Evolutionary conservation across 1,140 invertebrate species (phyloP).

Genomic region (Neocloeon triangulifer): DNA sequence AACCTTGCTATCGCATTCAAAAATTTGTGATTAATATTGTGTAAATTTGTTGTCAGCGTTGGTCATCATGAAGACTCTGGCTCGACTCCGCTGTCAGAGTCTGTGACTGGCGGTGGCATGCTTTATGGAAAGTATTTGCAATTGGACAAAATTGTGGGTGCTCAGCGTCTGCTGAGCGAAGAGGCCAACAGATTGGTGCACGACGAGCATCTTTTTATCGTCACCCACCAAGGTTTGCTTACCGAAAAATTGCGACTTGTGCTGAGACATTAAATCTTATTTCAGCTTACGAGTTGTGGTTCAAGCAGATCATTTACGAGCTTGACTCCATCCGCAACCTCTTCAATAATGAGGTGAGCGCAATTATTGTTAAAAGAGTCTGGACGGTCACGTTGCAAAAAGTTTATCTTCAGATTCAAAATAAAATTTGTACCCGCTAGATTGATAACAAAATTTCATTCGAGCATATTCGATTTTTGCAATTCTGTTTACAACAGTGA

Average conservation of each 20-base stretch:
- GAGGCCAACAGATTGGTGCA: constrained; percentile 52
- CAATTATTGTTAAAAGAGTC: too few species aligned
- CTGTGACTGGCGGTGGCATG: constrained; percentile 40
- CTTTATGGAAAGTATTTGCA: constrained; percentile 70
- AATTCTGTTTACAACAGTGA: too few species aligned
- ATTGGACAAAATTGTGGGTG: constrained; percentile 69
- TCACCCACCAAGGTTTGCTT: constrained; percentile 82
- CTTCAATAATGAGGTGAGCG: constrained; percentile 40
- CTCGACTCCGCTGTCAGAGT: constrained; percentile 22
- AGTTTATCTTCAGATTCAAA: too few species aligned
- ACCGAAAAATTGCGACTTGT: constrained; percentile 2
- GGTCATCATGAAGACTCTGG: too few species aligned
- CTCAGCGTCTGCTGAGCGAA: constrained; percentile 63
- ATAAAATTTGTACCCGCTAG: too few species aligned
- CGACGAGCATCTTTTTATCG: constrained; percentile 93
- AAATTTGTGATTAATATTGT: too few species aligned
- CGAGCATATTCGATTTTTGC: too few species aligned
- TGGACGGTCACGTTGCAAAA: too few species aligned
- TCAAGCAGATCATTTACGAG: constrained; percentile 97
- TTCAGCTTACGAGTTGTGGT: constrained; percentile 96
- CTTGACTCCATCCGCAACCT: constrained; percentile 74
- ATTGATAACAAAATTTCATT: too few species aligned
- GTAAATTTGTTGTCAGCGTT: too few species aligned
- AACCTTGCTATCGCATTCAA: too few species aligned
- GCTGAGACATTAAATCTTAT: constrained; percentile 9